Evolutionary conservation across 2,797 vertebrate species (phyloP).

Genomic region (Sphenopsis melanotis): DNA sequence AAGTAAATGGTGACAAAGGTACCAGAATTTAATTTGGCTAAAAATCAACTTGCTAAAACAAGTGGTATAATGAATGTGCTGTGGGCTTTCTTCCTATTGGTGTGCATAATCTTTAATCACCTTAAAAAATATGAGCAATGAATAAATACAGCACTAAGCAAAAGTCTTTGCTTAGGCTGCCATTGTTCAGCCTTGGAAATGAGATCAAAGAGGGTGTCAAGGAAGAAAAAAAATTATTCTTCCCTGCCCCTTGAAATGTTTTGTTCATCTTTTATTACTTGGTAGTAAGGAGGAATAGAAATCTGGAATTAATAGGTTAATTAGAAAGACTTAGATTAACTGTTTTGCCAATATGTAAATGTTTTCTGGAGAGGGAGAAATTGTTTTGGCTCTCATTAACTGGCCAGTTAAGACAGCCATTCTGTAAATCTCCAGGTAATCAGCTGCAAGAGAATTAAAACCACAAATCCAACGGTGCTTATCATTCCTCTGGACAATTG

Average conservation of each 20-base stretch:
- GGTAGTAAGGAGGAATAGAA: background rate
- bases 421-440: background rate
- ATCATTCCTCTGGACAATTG: background rate
- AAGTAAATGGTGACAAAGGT: background rate
- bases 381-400: background rate
- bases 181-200: background rate
- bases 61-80: background rate
- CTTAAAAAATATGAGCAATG: background rate
- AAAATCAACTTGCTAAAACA: background rate
- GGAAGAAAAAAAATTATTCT: background rate
- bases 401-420: background rate
- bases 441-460: background rate
- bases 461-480: background rate
- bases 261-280: background rate
- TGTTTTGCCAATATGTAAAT: background rate
- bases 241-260: background rate
- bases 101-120: background rate
- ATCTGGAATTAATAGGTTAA: background rate
- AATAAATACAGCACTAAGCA: background rate
- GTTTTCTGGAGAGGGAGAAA: background rate
- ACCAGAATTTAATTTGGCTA: slow-evolving; percentile 13
- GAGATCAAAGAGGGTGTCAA: background rate
- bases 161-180: background rate
- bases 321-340: slow-evolving; percentile 2
- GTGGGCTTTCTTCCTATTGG: background rate